Percentiles rank a stretch among this genome's conserved stretches.
These are phyloP conservation scores for Lycophotia porphyrea DNA, from an alignment of 2,888 invertebrate genomes.

Conservation along the genomic window DNA sequence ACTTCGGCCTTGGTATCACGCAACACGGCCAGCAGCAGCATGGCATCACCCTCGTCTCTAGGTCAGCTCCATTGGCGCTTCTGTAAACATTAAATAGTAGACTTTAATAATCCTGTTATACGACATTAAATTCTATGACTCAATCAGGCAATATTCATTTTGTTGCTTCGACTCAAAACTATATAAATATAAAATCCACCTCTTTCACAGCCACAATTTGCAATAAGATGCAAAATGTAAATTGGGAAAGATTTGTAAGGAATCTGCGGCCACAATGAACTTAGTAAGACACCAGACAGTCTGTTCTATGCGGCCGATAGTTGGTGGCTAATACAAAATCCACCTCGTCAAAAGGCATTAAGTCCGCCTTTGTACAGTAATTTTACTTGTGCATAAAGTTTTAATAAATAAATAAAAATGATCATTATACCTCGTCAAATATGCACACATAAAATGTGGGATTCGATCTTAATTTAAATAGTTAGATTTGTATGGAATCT, in stretches of 20 bases:
- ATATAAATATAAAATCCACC: background rate
- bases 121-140: background rate
- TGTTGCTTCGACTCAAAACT: background rate
- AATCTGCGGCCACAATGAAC: background rate
- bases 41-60: conserved; percentile 92
- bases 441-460: background rate
- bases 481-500: background rate
- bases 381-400: too few species aligned
- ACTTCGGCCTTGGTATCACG: conserved; percentile 89
- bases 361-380: too few species aligned
- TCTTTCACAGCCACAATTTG: background rate
- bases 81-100: conserved; percentile 71
- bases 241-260: background rate
- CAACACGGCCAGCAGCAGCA: conserved; percentile 94
- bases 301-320: background rate
- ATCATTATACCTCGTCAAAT: too few species aligned
- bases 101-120: conserved; percentile 7
- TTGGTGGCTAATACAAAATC: background rate
- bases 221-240: background rate
- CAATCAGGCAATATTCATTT: background rate
- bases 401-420: too few species aligned
- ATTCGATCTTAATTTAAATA: background rate
- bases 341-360: too few species aligned
- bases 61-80: conserved; percentile 88
- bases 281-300: background rate